Evolutionary conservation across 2,113 vertebrate genomes (phyloP).

Genomic region (Macquaria australasica): DNA sequence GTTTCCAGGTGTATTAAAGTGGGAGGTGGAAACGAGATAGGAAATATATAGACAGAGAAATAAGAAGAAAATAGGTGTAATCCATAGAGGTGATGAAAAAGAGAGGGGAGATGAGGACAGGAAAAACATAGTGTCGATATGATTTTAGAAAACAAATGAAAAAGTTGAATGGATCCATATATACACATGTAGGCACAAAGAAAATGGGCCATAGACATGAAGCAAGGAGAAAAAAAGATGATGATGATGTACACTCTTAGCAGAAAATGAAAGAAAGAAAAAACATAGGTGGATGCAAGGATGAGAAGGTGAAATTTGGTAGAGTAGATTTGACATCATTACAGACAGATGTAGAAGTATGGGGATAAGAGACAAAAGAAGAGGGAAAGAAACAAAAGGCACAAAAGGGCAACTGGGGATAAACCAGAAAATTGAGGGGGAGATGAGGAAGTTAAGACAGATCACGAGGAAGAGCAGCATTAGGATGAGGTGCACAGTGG

Average conservation of each 20-base stretch:
- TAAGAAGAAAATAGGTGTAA: background rate
- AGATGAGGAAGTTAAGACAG: slow-evolving; percentile 28
- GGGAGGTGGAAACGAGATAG: background rate
- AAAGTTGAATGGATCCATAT: background rate
- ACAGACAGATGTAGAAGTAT: slow-evolving; percentile 8
- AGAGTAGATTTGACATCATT: slow-evolving; percentile 39
- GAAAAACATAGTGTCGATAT: background rate
- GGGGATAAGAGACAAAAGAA: background rate
- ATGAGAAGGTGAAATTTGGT: slow-evolving; percentile 14
- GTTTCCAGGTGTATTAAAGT: slow-evolving; percentile 9
- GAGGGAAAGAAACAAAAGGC: slow-evolving; percentile 10
- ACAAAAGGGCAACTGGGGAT: slow-evolving; percentile 45
- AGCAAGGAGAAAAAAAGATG: slow-evolving; percentile 11
- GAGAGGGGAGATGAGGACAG: background rate
- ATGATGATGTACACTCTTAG: background rate
- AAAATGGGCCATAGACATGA: background rate
- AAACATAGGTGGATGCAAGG: background rate
- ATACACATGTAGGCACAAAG: background rate
- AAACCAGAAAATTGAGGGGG: slow-evolving; percentile 33
- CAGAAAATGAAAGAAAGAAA: background rate
- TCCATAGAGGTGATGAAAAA: slow-evolving; percentile 13
- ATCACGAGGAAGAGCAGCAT: slow-evolving; percentile 36
- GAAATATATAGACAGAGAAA: background rate
- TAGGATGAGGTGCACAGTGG: slow-evolving; percentile 28
- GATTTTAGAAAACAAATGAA: slow-evolving; percentile 4